Evolutionary conservation across 2,113 vertebrate species (phyloP).

Genomic region (Propithecus coquereli): DNA sequence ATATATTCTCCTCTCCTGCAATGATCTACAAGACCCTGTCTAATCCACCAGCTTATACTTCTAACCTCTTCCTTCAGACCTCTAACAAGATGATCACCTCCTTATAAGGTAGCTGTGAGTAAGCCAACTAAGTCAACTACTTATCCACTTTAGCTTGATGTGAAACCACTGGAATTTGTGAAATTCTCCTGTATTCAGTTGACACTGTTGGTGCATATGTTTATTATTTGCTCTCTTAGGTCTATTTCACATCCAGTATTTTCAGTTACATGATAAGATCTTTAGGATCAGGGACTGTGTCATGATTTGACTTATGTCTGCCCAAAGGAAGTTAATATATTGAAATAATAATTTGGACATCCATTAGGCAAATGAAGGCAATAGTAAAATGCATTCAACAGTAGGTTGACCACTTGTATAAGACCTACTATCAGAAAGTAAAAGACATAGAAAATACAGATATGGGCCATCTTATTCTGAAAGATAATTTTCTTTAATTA

Average conservation of each 20-base stretch:
- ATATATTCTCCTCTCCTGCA: background rate
- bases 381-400: background rate
- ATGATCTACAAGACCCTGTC: background rate
- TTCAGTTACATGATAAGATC: background rate
- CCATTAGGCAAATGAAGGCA: background rate
- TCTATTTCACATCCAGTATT: background rate
- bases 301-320: background rate
- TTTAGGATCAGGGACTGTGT: background rate
- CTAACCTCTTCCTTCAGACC: background rate
- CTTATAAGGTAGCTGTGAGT: background rate
- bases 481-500: conserved; percentile 9
- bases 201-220: background rate
- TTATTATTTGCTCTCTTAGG: background rate
- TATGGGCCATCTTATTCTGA: background rate
- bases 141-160: background rate
- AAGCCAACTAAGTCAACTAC: background rate
- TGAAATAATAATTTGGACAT: background rate
- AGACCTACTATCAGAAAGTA: background rate
- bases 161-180: background rate
- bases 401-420: background rate
- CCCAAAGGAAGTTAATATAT: background rate
- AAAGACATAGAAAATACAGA: background rate
- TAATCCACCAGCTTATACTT: background rate
- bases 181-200: background rate
- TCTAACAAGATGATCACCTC: background rate